These are phyloP conservation scores for Carpatolechia fugitivella DNA, from an alignment of 2,888 invertebrate species.

Conservation along the genomic window DNA sequence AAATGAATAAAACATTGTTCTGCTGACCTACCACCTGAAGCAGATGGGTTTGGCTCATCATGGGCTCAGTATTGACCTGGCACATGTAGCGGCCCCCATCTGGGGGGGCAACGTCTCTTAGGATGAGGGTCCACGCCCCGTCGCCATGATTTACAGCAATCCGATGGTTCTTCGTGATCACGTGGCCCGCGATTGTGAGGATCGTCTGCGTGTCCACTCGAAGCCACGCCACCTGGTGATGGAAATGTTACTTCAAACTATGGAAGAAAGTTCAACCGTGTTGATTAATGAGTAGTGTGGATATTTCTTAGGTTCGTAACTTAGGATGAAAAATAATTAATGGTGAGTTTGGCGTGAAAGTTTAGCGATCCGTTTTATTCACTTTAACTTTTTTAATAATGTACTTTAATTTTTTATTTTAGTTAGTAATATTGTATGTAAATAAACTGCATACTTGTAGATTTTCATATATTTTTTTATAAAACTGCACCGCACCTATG, in stretches of 20 bases:
- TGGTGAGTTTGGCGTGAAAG: too few species aligned
- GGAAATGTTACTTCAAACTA: not conserved
- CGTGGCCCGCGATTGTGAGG: constrained; percentile 91
- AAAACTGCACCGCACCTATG: too few species aligned
- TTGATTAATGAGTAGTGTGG: too few species aligned
- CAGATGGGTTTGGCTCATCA: constrained; percentile 72
- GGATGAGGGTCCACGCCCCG: constrained; percentile 89
- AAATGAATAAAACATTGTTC: constrained; percentile 11
- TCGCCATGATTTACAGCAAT: constrained; percentile 89
- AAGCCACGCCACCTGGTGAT: constrained; percentile 90
- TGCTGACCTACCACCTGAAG: constrained; percentile 68
- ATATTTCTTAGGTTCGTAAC: too few species aligned
- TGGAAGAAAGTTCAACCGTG: too few species aligned
- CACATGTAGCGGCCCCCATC: constrained; percentile 93
- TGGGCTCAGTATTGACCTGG: constrained; percentile 70
- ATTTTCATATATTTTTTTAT: too few species aligned
- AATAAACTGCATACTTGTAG: too few species aligned
- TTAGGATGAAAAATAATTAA: too few species aligned
- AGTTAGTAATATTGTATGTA: too few species aligned
- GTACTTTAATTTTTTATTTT: too few species aligned
- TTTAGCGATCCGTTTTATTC: too few species aligned
- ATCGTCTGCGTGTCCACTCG: constrained; percentile 94
- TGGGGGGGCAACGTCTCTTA: constrained; percentile 87
- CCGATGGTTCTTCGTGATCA: constrained; percentile 93
- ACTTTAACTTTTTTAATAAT: too few species aligned